Base-by-base conservation (phyloP, 2,113 vertebrate genomes). In the Daphoenositta chrysoptera region DNA sequence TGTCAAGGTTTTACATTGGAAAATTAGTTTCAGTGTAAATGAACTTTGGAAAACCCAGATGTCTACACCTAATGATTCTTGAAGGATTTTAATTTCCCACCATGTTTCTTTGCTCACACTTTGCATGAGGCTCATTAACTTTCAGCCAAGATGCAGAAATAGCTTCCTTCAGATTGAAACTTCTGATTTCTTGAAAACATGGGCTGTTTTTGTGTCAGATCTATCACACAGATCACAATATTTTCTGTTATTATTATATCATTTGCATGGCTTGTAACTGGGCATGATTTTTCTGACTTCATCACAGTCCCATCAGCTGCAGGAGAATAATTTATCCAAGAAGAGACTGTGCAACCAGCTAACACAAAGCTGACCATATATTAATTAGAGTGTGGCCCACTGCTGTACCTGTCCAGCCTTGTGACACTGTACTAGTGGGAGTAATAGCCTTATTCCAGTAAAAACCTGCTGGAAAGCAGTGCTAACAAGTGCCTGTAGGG, bases 1-100 rank as follows among this genome's bases (percentile, higher is more conserved):
- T 94, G 72, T 17, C n/a, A 58, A 86, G 63, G 21, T 19, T 89
- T 90, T 83, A 61, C 28, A 39, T 4, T 50, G 61, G 58, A 79
- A 94, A 85, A 87, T 76, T 58, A 87, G 35, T 76, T 93, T 83
- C 77, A 80, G 53, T 50, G 44, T 83, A 90, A 94, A 94, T 50
- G 26, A 93, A 85, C 80, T 91, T 96, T 31, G 57, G 78, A 85
- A 92, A 86, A 61, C 18, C 39, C 35, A 69, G 50, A 65, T 85
- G 42, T 57, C 87, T 85, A 27, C 30, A 63, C 54, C 64, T 72
- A 80, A 96, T 77, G 75, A 85, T 83, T 94, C 89, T 65, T 88
- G 85, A 80, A 90, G 88, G 13, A 66, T 53, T 91, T 87, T 85
- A 20, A 89, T 94, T 96, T 96, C 50, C 35, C 37, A 69, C 50